Evolutionary conservation across 2,113 vertebrate genomes (phyloP).

Genomic region (Oncorhynchus clarkii): DNA sequence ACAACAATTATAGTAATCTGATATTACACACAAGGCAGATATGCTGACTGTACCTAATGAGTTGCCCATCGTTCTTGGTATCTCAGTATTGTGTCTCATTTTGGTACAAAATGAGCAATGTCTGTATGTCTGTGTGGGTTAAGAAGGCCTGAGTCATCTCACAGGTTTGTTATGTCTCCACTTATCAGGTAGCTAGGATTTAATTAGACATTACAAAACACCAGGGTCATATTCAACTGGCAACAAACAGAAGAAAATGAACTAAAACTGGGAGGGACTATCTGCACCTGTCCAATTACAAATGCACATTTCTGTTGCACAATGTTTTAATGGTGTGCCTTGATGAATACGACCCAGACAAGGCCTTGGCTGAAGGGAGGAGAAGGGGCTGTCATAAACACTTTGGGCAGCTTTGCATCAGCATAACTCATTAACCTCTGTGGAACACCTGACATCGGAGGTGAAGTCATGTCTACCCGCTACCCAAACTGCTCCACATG

Average conservation of each 20-base stretch:
- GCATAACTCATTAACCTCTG: background rate
- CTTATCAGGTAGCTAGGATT: constrained; percentile 15
- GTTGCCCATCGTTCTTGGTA: constrained; percentile 31
- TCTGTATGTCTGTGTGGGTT: constrained; percentile 20
- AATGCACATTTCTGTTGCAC: too few species aligned
- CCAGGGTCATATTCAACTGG: too few species aligned
- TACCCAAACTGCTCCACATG: background rate
- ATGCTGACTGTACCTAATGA: too few species aligned
- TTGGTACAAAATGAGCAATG: background rate
- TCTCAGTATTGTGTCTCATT: background rate
- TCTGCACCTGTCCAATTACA: too few species aligned
- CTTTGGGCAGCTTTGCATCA: background rate
- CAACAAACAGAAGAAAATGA: background rate
- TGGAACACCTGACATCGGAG: constrained; percentile 7
- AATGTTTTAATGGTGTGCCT: too few species aligned
- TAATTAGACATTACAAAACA: too few species aligned
- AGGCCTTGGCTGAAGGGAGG: background rate
- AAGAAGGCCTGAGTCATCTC: constrained; percentile 42
- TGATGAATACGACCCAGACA: background rate
- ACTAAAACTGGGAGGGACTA: too few species aligned
- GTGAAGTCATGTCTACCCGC: constrained; percentile 29
- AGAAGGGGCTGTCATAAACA: background rate
- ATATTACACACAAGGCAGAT: constrained; percentile 18
- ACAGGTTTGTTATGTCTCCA: constrained; percentile 21
- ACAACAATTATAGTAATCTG: constrained; percentile 34